These are phyloP conservation scores for Eutrigla gurnardus DNA, from an alignment of 2,797 vertebrate genomes.

Conservation along the genomic window DNA sequence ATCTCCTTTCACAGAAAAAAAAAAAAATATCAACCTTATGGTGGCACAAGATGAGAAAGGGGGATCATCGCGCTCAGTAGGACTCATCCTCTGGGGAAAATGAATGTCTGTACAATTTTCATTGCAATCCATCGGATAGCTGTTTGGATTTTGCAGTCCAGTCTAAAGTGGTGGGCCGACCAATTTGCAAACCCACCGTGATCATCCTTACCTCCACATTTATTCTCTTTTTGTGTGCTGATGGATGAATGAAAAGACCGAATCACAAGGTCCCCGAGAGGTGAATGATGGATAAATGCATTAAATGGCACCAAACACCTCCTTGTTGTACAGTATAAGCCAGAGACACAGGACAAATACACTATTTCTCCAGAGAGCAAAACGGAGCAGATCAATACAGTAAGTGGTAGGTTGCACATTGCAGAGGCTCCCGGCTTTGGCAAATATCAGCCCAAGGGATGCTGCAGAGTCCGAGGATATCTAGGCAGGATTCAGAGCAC, in stretches of 20 bases:
- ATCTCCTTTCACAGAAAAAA: not conserved
- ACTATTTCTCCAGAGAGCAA: constrained; percentile 21
- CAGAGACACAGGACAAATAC: constrained; percentile 23
- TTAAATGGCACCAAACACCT: constrained; percentile 9
- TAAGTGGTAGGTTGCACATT: constrained; percentile 42
- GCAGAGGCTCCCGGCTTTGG: constrained; percentile 45
- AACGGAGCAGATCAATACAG: constrained; percentile 49
- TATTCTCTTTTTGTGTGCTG: not conserved
- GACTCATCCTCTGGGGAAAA: not conserved
- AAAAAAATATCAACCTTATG: not conserved
- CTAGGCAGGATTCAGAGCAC: constrained; percentile 51
- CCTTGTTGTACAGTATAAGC: not conserved
- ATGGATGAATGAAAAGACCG: constrained; percentile 8
- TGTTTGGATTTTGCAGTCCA: not conserved
- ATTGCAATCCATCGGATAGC: not conserved
- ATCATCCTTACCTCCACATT: constrained; percentile 3
- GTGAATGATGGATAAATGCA: constrained; percentile 18
- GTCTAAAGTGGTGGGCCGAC: not conserved
- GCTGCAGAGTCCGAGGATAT: constrained; percentile 53
- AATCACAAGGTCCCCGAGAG: constrained; percentile 13
- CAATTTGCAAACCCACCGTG: not conserved
- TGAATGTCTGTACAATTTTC: not conserved
- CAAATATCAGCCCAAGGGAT: constrained; percentile 31
- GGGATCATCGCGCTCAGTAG: not conserved
- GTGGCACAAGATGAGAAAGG: not conserved